Evolutionary conservation across 37 sponge, comb jelly and placozoan genomes (phyloP).

Genomic region (Crambe crambe): DNA sequence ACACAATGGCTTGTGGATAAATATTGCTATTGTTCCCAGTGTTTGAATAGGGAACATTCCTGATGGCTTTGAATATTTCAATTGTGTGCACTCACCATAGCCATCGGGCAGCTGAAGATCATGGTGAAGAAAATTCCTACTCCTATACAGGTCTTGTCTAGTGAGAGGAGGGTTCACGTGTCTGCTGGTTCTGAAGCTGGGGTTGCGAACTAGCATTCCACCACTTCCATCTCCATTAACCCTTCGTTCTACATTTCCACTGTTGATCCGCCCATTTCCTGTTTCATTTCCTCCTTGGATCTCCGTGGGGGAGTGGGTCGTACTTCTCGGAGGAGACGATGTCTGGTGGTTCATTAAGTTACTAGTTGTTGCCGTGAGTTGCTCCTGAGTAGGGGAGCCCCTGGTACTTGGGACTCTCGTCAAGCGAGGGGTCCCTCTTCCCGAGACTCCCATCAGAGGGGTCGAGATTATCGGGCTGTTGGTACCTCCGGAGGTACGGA

Average conservation of each 20-base stretch:
- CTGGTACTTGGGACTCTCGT: constrained; percentile 13
- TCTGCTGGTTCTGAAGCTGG: background rate
- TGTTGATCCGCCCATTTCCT: background rate
- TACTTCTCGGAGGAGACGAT: background rate
- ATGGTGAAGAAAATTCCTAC: constrained; percentile 67
- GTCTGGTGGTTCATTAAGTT: no score
- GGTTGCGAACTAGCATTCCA: background rate
- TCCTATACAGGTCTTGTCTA: constrained; percentile 52
- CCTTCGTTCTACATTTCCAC: background rate
- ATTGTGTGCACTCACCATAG: constrained; percentile 55
- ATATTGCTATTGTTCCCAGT: no score
- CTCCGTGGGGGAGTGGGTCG: background rate
- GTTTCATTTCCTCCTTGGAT: background rate
- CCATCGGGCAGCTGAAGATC: constrained; percentile 83
- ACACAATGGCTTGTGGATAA: no score
- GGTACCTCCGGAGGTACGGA: background rate
- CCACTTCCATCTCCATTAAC: background rate
- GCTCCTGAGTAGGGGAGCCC: constrained; percentile 37
- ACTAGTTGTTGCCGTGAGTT: constrained; percentile 9
- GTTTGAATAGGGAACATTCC: no score
- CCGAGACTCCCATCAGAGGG: background rate
- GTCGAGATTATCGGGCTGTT: background rate
- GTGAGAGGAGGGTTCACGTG: constrained; percentile 13
- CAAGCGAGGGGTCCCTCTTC: background rate
- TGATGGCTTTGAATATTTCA: no score